These are phyloP conservation scores for Actinia tenebrosa DNA, from an alignment of 64 coral and sea anemone genomes.

Conservation along the genomic window DNA sequence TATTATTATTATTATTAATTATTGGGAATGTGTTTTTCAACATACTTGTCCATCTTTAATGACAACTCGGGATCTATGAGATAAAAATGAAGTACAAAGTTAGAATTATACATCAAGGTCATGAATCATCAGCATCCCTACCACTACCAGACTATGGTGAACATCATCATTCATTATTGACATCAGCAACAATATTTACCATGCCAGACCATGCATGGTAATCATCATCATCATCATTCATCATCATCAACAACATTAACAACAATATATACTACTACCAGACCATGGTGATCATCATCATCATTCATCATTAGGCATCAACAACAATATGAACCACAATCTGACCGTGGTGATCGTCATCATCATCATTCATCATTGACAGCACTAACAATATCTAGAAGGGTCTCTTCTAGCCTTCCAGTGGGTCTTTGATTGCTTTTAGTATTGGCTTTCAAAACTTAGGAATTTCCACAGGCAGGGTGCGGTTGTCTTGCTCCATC, in stretches of 20 bases:
- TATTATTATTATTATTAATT: too few species aligned
- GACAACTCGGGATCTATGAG: slow-evolving; percentile 64
- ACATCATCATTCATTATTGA: neutral
- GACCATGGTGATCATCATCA: too few species aligned
- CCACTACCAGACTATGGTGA: too few species aligned
- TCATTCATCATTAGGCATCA: neutral
- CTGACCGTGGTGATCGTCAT: neutral
- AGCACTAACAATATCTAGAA: too few species aligned
- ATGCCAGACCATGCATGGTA: neutral
- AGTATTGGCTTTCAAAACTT: too few species aligned
- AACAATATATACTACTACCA: neutral
- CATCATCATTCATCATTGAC: too few species aligned
- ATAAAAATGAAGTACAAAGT: neutral
- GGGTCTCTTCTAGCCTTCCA: too few species aligned
- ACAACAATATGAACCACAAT: neutral
- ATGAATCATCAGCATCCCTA: too few species aligned
- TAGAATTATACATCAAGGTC: too few species aligned
- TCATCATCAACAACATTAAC: neutral
- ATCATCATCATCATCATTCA: neutral
- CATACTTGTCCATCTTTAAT: slow-evolving; percentile 80
- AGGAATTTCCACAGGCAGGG: too few species aligned
- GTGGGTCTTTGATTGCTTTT: too few species aligned
- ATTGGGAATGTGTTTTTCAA: neutral
- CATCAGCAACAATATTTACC: neutral
- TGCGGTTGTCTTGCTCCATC: neutral